Conservation (phyloP, 2,113 vertebrate genomes). For the Aleadryas rufinucha region DNA sequence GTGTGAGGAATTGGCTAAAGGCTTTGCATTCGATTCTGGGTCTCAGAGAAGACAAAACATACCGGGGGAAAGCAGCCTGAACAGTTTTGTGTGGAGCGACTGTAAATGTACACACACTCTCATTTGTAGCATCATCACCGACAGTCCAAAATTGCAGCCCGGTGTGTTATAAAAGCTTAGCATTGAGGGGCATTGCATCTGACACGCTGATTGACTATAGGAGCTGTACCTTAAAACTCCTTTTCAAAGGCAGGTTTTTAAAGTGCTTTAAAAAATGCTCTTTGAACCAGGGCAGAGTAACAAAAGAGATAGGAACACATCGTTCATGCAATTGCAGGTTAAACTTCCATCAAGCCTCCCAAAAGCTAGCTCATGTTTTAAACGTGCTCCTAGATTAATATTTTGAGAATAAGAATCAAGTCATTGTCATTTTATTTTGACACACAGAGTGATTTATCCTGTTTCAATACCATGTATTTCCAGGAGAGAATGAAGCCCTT, state of each 20-base stretch:
- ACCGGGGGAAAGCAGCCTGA: not conserved
- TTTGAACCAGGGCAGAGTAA: not conserved
- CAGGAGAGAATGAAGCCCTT: not conserved
- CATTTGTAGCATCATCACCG: not conserved
- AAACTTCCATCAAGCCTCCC: not conserved
- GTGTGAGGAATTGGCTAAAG: conserved; percentile 25
- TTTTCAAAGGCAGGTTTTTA: not conserved
- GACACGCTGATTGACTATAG: not conserved
- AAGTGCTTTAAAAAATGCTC: not conserved
- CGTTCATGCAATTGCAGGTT: not conserved
- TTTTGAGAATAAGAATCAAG: conserved; percentile 30
- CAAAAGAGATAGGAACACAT: not conserved
- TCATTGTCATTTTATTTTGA: conserved; percentile 44
- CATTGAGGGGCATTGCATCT: not conserved
- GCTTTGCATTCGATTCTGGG: not conserved
- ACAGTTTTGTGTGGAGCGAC: not conserved
- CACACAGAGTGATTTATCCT: conserved; percentile 12
- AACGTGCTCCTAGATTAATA: not conserved
- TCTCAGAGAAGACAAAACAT: not conserved
- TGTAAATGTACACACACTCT: not conserved
- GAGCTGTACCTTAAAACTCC: not conserved
- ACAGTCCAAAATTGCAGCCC: not conserved
- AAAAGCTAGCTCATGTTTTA: not conserved
- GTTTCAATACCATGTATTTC: conserved; percentile 14
- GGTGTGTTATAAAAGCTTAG: not conserved